Conservation (phyloP, 2,113 vertebrate species). For the Octodon degus region DNA sequence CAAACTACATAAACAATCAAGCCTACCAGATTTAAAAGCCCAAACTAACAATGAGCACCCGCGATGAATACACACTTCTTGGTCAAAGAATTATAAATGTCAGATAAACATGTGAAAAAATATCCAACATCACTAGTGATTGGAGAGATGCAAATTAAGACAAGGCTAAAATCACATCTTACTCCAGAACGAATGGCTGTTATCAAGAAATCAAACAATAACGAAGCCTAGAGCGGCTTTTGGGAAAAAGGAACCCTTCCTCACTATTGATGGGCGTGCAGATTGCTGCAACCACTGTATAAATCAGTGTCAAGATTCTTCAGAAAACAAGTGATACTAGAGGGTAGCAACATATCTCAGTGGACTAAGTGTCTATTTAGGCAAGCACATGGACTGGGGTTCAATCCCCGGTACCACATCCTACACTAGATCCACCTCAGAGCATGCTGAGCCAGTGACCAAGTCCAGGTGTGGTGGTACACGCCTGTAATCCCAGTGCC, state of each 20-base stretch:
- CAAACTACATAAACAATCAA: not conserved
- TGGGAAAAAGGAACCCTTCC: too few species aligned
- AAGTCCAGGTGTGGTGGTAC: too few species aligned
- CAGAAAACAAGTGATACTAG: not conserved
- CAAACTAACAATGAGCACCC: not conserved
- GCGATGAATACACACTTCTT: not conserved
- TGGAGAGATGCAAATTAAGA: not conserved
- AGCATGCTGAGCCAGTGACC: too few species aligned
- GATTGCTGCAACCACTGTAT: not conserved
- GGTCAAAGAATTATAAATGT: not conserved
- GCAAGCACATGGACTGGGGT: too few species aligned
- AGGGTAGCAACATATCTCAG: too few species aligned
- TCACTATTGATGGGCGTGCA: not conserved
- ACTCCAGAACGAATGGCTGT: too few species aligned
- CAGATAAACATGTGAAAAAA: not conserved
- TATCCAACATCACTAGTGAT: not conserved
- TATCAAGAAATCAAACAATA: too few species aligned
- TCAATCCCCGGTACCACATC: too few species aligned
- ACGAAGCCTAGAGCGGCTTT: too few species aligned
- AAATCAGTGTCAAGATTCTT: not conserved
- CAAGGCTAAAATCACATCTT: not conserved
- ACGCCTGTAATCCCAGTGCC: too few species aligned
- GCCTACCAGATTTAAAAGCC: not conserved
- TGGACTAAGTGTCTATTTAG: too few species aligned
- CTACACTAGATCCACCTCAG: too few species aligned